phyloP scores from a whole-genome alignment of 1,140 invertebrate species.

The Trachymyrmex septentrionalis region DNA sequence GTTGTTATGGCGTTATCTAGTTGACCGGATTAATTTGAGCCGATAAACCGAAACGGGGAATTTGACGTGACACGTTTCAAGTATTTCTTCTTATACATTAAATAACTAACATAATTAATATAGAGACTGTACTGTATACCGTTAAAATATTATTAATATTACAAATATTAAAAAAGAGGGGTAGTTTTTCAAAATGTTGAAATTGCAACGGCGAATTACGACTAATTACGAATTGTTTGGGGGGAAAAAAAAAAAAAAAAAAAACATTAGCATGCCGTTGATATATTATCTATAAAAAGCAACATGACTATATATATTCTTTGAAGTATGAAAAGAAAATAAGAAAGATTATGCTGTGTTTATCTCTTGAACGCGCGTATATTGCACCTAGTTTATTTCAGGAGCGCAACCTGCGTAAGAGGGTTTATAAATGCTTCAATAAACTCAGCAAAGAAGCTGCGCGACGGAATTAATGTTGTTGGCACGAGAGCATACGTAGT shows the following conservation, averaged over 20 bases:
- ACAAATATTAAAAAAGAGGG: too few relatives aligned
- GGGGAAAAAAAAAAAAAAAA: too few relatives aligned
- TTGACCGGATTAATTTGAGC: constrained; percentile 20
- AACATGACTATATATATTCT: neutral
- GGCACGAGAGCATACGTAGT: constrained; percentile 3
- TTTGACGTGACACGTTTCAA: neutral
- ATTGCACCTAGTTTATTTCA: neutral
- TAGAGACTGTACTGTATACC: neutral
- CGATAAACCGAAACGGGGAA: neutral
- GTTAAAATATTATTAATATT: neutral
- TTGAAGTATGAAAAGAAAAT: neutral
- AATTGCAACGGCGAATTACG: neutral
- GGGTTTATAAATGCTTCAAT: constrained; percentile 32
- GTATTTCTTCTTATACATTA: neutral
- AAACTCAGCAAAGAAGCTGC: constrained; percentile 19
- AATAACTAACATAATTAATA: neutral
- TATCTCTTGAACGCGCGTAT: neutral
- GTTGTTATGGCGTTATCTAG: constrained; percentile 34
- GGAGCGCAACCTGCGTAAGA: neutral
- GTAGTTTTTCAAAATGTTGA: neutral
- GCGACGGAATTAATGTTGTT: constrained; percentile 29
- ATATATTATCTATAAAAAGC: neutral
- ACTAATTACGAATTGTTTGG: neutral
- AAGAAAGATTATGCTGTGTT: neutral
- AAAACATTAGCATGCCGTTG: neutral